Conservation (phyloP, 1,140 invertebrate species). For the Cotesia chilonis region DNA sequence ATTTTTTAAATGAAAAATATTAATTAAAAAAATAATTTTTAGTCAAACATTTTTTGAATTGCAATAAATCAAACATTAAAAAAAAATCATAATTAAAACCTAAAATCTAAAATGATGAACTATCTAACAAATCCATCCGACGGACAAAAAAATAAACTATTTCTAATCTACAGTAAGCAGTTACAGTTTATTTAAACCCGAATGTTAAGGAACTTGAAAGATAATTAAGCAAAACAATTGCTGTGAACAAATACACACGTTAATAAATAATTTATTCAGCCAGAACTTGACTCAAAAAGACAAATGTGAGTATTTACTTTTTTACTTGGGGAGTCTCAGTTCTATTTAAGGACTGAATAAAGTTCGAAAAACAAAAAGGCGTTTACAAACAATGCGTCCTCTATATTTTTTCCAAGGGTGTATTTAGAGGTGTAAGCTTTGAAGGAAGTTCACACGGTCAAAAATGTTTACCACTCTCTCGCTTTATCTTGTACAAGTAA, state of each 20-base stretch:
- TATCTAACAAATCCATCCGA: neutral
- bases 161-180: constrained; percentile 4
- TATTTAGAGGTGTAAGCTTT: too few relatives aligned
- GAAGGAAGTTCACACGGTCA: constrained; percentile 40
- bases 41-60: too few relatives aligned
- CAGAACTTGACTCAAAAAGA: constrained; percentile 51
- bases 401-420: too few relatives aligned
- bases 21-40: too few relatives aligned
- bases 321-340: neutral
- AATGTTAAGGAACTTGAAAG: constrained; percentile 5
- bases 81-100: too few relatives aligned
- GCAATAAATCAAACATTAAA: too few relatives aligned
- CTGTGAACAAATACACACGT: neutral
- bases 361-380: neutral
- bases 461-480: constrained; percentile 2
- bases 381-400: constrained; percentile 17
- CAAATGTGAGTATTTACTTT: neutral
- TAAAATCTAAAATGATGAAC: neutral
- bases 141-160: neutral
- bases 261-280: constrained; percentile 56
- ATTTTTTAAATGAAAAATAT: too few relatives aligned
- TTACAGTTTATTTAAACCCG: constrained; percentile 32
- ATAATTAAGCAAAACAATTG: constrained; percentile 18
- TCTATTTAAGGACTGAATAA: neutral
- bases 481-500: neutral